phyloP scores from a whole-genome alignment of 2,797 vertebrate genomes.

The Phrynocephalus forsythii region DNA sequence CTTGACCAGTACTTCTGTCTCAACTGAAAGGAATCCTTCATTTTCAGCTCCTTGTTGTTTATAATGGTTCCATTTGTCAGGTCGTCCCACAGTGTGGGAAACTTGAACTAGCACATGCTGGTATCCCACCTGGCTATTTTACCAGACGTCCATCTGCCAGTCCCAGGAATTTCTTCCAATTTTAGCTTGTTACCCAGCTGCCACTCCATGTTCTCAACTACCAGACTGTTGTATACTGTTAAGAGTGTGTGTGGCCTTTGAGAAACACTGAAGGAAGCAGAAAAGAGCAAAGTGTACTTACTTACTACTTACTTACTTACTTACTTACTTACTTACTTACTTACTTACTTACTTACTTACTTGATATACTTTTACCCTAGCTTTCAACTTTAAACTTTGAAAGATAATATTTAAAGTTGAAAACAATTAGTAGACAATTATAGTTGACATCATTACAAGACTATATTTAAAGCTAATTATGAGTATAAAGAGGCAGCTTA shows the following conservation, averaged over 20 bases:
- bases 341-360: no score
- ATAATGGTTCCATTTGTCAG: not conserved
- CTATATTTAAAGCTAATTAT: no score
- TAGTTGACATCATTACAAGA: no score
- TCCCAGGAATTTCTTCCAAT: no score
- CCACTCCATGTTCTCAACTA: not conserved
- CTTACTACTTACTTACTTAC: no score
- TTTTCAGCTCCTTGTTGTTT: not conserved
- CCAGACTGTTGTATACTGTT: not conserved
- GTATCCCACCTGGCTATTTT: not conserved
- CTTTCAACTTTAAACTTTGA: no score
- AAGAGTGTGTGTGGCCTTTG: not conserved
- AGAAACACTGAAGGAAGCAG: slow-evolving; percentile 1
- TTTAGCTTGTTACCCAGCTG: not conserved
- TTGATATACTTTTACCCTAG: no score
- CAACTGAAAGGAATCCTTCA: not conserved
- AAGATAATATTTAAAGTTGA: no score
- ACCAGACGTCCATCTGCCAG: not conserved
- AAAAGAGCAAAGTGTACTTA: not conserved
- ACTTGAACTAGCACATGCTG: not conserved
- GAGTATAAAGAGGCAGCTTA: no score
- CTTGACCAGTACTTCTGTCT: not conserved
- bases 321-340: no score
- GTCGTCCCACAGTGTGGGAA: not conserved
- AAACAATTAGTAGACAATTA: no score